Evolutionary conservation across 2,888 invertebrate species (phyloP).

Genomic region (Campaea margaritaria): DNA sequence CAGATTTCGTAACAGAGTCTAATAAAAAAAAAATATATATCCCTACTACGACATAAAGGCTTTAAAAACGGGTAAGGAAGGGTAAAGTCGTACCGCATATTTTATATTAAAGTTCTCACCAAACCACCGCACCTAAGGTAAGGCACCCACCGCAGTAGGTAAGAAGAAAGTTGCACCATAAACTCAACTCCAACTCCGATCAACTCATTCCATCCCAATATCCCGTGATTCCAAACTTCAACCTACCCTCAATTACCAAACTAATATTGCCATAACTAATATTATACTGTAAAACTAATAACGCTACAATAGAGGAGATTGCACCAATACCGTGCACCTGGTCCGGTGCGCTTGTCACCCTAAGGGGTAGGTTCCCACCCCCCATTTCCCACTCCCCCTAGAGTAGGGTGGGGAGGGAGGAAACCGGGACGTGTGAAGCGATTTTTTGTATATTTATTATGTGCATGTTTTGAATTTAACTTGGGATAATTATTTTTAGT

Average conservation of each 20-base stretch:
- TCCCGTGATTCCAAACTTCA: slow-evolving; percentile 33
- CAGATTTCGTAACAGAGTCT: no score
- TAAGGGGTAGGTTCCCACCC: slow-evolving; percentile 38
- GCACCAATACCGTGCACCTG: slow-evolving; percentile 76
- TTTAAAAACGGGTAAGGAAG: no score
- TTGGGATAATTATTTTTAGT: slow-evolving; percentile 33
- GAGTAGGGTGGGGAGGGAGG: slow-evolving; percentile 44
- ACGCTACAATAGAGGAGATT: slow-evolving; percentile 68
- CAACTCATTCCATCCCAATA: slow-evolving; percentile 27
- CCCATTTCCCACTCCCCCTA: slow-evolving; percentile 34
- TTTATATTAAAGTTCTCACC: not conserved
- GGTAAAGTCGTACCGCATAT: no score
- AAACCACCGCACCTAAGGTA: not conserved
- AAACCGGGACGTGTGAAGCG: slow-evolving; percentile 64
- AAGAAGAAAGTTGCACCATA: not conserved
- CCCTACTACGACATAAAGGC: no score
- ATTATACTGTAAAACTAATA: slow-evolving; percentile 58
- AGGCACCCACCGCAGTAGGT: no score
- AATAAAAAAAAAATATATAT: no score
- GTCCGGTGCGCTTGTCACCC: slow-evolving; percentile 62
- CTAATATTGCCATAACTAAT: slow-evolving; percentile 56
- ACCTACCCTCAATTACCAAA: slow-evolving; percentile 39
- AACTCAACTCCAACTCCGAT: slow-evolving; percentile 14
- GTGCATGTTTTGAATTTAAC: slow-evolving; percentile 41
- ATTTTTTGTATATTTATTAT: slow-evolving; percentile 68